A percentile compares a stretch with the other conserved stretches of the same genome.
These are phyloP conservation scores for Pristionchus arcanus DNA, from an alignment of 2,888 invertebrate species.

Conservation along the genomic window DNA sequence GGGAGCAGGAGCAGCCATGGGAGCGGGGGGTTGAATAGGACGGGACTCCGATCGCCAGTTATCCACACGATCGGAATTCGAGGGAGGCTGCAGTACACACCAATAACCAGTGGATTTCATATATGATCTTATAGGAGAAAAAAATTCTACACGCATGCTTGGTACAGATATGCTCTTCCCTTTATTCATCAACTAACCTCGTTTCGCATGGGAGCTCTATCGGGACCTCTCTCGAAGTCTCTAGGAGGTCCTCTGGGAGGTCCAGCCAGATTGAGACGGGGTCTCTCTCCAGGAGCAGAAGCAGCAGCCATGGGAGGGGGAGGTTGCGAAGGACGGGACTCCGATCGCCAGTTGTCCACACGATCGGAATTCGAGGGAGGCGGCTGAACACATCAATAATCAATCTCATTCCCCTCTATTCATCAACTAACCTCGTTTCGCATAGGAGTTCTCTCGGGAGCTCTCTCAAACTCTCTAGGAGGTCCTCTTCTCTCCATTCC, in stretches of 20 bases:
- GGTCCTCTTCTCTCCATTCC: conserved; percentile 51
- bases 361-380: conserved; percentile 39
- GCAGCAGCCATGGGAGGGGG: conserved; percentile 5
- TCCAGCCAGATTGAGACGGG: conserved; percentile 48
- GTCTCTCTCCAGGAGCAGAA: conserved; percentile 20
- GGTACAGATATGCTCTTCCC: neutral
- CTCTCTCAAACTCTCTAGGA: conserved; percentile 35
- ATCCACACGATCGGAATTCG: conserved; percentile 45
- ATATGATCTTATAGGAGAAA: neutral
- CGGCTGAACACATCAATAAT: neutral
- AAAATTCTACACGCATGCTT: too few relatives aligned
- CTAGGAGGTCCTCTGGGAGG: conserved; percentile 24
- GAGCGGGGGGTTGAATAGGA: neutral
- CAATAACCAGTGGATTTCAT: too few relatives aligned
- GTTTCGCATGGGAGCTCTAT: conserved; percentile 49
- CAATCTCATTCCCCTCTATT: neutral
- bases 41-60: conserved; percentile 38
- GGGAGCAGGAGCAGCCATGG: neutral
- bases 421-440: conserved; percentile 1
- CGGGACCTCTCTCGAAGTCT: conserved; percentile 33
- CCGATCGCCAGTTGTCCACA: conserved; percentile 47
- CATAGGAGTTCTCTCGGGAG: conserved; percentile 48
- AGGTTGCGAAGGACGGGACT: neutral
- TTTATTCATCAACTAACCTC: neutral
- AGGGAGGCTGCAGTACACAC: neutral